Percentiles rank a stretch among this genome's conserved stretches.
phyloP scores from a whole-genome alignment of 2,888 invertebrate genomes.

The Bedellia somnulentella region DNA sequence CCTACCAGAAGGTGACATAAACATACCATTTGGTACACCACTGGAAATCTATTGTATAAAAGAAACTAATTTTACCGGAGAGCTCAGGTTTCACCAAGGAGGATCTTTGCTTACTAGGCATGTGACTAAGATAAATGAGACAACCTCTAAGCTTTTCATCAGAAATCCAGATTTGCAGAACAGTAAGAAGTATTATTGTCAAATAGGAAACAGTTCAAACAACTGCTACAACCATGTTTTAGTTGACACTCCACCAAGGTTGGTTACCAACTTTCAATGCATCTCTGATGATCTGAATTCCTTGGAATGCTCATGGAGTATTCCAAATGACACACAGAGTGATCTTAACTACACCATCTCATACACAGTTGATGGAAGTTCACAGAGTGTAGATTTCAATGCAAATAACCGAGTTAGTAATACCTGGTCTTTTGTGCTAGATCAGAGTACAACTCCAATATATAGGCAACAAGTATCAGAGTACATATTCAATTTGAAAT shows the following conservation, averaged over 20 bases:
- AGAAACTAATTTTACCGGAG: constrained; percentile 33
- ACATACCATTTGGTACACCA: constrained; percentile 60
- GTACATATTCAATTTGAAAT: constrained; percentile 63
- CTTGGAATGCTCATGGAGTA: constrained; percentile 74
- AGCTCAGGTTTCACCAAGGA: constrained; percentile 36
- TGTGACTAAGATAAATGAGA: constrained; percentile 63
- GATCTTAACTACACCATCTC: neutral
- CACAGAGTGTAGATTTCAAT: no score
- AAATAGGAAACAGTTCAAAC: constrained; percentile 23
- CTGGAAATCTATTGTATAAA: constrained; percentile 68
- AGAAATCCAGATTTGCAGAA: constrained; percentile 53
- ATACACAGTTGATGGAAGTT: no score
- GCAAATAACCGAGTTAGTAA: constrained; percentile 6
- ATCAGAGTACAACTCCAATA: constrained; percentile 25
- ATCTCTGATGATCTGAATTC: constrained; percentile 72
- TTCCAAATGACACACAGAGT: constrained; percentile 22
- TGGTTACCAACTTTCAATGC: constrained; percentile 71
- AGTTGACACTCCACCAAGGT: constrained; percentile 58
- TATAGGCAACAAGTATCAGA: constrained; percentile 42
- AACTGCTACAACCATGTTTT: constrained; percentile 28
- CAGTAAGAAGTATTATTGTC: constrained; percentile 61
- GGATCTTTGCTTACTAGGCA: constrained; percentile 17
- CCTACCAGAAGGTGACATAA: constrained; percentile 58
- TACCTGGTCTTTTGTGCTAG: constrained; percentile 28
- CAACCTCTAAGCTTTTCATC: constrained; percentile 62